Evolutionary conservation across 2,113 vertebrate genomes (phyloP), one percentile per base, ranked within the genome.

Genomic region (Hippocampus guttulatus): DNA sequence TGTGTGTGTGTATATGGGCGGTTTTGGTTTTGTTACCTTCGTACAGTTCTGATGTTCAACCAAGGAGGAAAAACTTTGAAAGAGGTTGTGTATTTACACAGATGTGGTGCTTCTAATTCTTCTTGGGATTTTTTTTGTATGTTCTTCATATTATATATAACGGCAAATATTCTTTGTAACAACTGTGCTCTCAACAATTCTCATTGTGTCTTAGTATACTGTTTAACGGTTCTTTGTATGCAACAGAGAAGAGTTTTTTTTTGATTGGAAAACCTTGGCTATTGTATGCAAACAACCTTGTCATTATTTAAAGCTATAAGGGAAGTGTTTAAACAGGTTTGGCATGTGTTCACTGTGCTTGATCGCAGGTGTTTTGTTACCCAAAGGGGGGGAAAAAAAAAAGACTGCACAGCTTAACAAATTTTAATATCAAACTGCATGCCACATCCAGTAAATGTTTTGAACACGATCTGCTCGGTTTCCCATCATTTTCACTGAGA

Each of bases 381-480:
- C 33, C 33, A 38, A 38, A 38, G 33, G 33, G 5, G 33, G 33
- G 30, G 30, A 4, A 33, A 33, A 33, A 33, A 33, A 33, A 33
- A 5, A 33, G 33, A 71, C 9, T 23, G 52, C 38, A 68, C 18
- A 38, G 15, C 54, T 70, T 72, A 79, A 85, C 30, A 68, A 70
- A 54, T 67, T 84, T 83, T 80, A 77, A 73, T 88, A 61, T 61
- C 18, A 58, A 64, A 69, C 2, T 57, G 43, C 54, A 33, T 38
- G 20, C 33, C 12, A 70, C 66, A 64, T 38, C 1, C 33, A 45
- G 30, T 27, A 69, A 62, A 74, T 65, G 21, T 33, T 21, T 43
- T 40, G 14, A 76, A 77, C 16, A 38, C 14, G 16, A 15, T n/a
- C n/a, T 57, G 20, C n/a, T 25, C 30, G 7, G 18, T 71, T 23